Evolutionary conservation across 2,113 vertebrate genomes (phyloP).

Genomic region (Atrichornis clamosus): DNA sequence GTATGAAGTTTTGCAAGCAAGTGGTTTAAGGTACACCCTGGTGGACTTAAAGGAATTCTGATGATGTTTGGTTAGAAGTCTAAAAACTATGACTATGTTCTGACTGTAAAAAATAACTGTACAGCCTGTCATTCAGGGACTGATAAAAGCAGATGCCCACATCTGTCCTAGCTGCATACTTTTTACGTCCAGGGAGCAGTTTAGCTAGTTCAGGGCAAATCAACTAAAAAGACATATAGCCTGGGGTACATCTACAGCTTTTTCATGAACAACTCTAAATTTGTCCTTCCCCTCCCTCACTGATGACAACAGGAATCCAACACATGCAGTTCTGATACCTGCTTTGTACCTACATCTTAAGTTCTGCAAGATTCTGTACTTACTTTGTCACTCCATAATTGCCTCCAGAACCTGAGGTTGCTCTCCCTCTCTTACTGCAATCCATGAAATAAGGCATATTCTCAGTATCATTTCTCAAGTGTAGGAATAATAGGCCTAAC

Average conservation of each 20-base stretch:
- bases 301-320: background rate
- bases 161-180: background rate
- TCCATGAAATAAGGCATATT: background rate
- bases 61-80: background rate
- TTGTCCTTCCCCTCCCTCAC: background rate
- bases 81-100: background rate
- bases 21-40: background rate
- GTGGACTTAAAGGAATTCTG: background rate
- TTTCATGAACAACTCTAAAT: background rate
- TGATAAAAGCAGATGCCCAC: background rate
- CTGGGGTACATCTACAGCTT: background rate
- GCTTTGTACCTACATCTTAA: background rate
- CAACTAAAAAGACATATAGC: background rate
- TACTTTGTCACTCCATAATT: background rate
- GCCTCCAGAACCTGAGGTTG: background rate
- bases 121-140: background rate
- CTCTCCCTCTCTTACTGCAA: background rate
- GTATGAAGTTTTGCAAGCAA: background rate
- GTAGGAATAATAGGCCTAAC: background rate
- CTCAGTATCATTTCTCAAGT: background rate
- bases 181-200: background rate
- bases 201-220: background rate
- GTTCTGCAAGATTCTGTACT: background rate
- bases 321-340: background rate
- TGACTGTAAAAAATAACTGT: background rate